Evolutionary conservation across 2,797 vertebrate genomes (phyloP).

Genomic region (Centropyge bicolor): DNA sequence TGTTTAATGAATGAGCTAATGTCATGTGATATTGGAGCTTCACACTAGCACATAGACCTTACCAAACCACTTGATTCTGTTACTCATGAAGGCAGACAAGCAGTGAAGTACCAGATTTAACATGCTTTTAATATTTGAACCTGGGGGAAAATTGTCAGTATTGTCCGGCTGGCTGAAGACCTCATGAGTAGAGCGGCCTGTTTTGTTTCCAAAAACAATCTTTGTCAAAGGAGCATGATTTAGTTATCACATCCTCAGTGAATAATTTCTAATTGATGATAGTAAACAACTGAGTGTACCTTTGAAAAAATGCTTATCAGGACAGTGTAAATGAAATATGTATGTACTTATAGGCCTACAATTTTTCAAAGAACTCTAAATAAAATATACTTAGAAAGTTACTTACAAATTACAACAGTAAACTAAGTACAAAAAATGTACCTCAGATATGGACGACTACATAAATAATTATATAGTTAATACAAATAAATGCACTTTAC

Average conservation of each 20-base stretch:
- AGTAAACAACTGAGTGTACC: conserved; percentile 42
- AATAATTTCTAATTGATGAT: background rate
- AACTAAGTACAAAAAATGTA: conserved; percentile 24
- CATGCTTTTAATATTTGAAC: background rate
- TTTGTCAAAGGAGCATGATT: conserved; percentile 20
- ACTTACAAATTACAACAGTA: conserved; percentile 10
- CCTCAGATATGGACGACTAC: conserved; percentile 31
- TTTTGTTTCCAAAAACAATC: background rate
- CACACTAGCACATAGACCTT: conserved; percentile 3
- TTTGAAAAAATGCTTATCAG: conserved; percentile 23
- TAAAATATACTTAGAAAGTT: conserved; percentile 43
- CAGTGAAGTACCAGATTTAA: background rate
- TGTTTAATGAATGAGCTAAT: background rate
- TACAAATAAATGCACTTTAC: conserved; percentile 76
- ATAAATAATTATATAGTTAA: conserved; percentile 40
- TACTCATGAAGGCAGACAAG: background rate
- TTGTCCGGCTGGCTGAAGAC: background rate
- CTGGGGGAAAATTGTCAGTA: background rate
- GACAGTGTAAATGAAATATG: conserved; percentile 33
- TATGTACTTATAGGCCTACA: conserved; percentile 9
- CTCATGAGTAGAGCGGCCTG: background rate
- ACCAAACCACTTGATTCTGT: background rate
- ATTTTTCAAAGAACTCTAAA: conserved; percentile 9
- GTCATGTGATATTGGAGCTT: background rate
- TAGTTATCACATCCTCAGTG: background rate